Percentiles rank a stretch among this genome's conserved stretches.
Conservation (phyloP, 30 jellyfish, hydroid and myxozoan species). For the Hydractinia symbiolongicarpus region DNA sequence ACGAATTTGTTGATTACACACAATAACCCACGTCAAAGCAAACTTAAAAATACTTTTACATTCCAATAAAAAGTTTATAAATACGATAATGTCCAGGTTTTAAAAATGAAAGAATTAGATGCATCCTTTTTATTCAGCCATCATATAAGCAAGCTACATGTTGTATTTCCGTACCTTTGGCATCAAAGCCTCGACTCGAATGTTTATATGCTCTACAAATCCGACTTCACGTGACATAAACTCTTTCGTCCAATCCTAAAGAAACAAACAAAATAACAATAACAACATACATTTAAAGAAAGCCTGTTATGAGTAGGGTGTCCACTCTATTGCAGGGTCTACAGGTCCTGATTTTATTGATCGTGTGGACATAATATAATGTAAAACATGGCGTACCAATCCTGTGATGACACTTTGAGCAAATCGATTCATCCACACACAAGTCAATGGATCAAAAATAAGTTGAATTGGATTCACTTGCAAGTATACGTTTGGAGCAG, state of each 20-base stretch:
- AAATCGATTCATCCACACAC: constrained; percentile 90
- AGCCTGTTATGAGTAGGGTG: too few species aligned
- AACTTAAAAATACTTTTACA: too few species aligned
- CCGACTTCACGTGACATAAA: constrained; percentile 77
- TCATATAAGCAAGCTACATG: too few species aligned
- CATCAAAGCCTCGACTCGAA: constrained; percentile 71
- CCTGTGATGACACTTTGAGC: constrained; percentile 81
- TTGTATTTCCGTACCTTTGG: constrained; percentile 61
- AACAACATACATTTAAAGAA: neutral
- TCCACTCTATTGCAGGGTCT: neutral
- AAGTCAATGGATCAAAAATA: constrained; percentile 71
- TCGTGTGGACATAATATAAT: neutral
- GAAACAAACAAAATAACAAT: neutral
- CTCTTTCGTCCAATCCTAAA: constrained; percentile 97
- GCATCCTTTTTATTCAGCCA: too few species aligned
- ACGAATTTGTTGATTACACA: neutral
- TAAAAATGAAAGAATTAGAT: too few species aligned
- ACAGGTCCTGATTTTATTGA: neutral
- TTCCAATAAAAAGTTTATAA: too few species aligned
- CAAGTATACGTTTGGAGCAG: constrained; percentile 77
- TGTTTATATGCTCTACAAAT: constrained; percentile 79
- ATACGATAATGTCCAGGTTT: too few species aligned
- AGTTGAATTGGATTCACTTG: constrained; percentile 73
- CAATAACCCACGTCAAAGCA: neutral
- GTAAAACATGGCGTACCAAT: constrained; percentile 39